phyloP scores from a whole-genome alignment of 1,140 invertebrate genomes.

The Mercenaria mercenaria region DNA sequence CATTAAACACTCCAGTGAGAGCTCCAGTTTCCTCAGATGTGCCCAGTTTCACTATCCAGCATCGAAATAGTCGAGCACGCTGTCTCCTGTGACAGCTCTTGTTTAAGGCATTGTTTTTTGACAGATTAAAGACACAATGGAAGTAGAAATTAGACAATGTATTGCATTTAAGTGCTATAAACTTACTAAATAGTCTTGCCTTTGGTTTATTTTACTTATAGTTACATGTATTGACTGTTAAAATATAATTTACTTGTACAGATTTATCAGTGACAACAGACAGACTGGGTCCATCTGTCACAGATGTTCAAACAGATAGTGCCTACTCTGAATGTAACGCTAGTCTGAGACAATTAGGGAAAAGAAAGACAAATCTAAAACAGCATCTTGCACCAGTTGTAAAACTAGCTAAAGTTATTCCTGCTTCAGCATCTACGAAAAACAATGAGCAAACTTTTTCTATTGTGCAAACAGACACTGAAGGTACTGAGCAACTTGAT shows the following conservation, averaged over 20 bases:
- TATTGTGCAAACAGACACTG: neutral
- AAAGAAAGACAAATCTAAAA: neutral
- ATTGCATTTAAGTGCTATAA: no score
- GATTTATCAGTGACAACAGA: neutral
- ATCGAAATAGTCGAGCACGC: no score
- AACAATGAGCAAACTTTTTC: neutral
- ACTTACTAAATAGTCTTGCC: no score
- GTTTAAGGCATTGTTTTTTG: no score
- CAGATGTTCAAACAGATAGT: neutral
- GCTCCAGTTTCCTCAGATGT: no score
- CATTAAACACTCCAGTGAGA: no score
- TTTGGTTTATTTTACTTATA: no score
- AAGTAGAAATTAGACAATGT: no score
- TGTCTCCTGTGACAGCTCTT: no score
- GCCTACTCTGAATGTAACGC: neutral
- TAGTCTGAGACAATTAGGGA: neutral
- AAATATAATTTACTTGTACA: neutral
- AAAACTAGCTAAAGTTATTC: neutral
- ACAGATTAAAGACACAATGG: no score
- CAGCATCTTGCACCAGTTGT: neutral
- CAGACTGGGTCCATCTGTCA: neutral
- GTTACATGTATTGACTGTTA: no score
- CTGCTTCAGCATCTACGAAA: neutral
- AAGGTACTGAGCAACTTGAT: neutral
- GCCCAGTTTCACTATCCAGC: no score